phyloP scores from a whole-genome alignment of 2,888 invertebrate species.

The Neoaliturus tenellus region DNA sequence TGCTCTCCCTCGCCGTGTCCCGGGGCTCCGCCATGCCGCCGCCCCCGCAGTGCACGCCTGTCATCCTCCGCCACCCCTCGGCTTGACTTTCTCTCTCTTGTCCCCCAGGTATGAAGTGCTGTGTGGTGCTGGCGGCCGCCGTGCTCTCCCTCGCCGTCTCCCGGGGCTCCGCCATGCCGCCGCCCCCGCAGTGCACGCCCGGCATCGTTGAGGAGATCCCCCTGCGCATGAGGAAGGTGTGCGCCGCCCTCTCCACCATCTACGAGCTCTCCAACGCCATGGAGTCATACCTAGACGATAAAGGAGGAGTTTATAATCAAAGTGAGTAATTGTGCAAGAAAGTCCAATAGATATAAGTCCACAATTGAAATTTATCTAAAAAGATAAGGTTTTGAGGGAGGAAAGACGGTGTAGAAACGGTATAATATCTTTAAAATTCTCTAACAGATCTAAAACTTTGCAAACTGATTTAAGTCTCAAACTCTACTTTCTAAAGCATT shows the following conservation, averaged over 20 bases:
- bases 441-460: too few relatives aligned
- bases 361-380: too few relatives aligned
- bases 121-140: conserved; percentile 17
- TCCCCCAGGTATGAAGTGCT: conserved; percentile 47
- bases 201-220: conserved; percentile 78
- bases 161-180: conserved; percentile 66
- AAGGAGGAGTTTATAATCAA: conserved; percentile 70
- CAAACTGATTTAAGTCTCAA: too few relatives aligned
- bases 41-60: conserved; percentile 71
- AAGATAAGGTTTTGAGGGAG: too few relatives aligned
- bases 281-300: conserved; percentile 76
- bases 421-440: too few relatives aligned
- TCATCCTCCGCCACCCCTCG: not conserved
- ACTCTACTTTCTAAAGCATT: too few relatives aligned
- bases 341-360: too few relatives aligned
- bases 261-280: conserved; percentile 79
- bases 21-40: conserved; percentile 67
- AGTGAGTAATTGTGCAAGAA: conserved; percentile 52
- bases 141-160: conserved; percentile 55
- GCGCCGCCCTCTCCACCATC: conserved; percentile 80
- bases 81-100: too few relatives aligned
- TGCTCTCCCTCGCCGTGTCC: conserved; percentile 54
- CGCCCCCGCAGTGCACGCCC: conserved; percentile 77
- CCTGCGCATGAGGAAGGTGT: conserved; percentile 78
- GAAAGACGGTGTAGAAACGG: too few relatives aligned